These are phyloP conservation scores for Ephialtes manifestator DNA, from an alignment of 2,888 invertebrate genomes.

Conservation along the genomic window DNA sequence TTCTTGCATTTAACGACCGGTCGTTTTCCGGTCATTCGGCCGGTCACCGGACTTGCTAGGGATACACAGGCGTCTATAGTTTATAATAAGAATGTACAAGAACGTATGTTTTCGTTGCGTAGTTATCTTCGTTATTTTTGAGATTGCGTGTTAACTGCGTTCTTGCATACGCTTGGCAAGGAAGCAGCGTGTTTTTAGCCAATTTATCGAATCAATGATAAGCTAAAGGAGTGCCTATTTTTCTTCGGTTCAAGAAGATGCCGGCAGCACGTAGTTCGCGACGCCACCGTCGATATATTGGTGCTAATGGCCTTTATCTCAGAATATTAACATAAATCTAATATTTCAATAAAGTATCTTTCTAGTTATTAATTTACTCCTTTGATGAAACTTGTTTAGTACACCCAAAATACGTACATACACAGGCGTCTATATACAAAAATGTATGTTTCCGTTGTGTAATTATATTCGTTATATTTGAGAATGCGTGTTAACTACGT, in stretches of 20 bases:
- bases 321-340: too few relatives aligned
- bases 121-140: neutral
- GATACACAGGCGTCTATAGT: neutral
- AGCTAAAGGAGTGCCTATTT: neutral
- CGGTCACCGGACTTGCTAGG: too few relatives aligned
- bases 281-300: constrained; percentile 1
- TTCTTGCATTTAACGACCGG: too few relatives aligned
- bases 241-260: neutral
- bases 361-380: too few relatives aligned
- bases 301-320: neutral
- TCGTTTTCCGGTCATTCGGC: too few relatives aligned
- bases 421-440: neutral
- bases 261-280: constrained; percentile 8
- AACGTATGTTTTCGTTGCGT: neutral
- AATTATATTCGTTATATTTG: neutral
- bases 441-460: neutral
- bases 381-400: too few relatives aligned
- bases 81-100: neutral
- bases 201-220: constrained; percentile 16
- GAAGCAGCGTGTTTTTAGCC: neutral
- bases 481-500: neutral
- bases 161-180: neutral
- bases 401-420: too few relatives aligned
- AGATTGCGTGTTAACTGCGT: neutral
- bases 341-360: too few relatives aligned